Evolutionary conservation across 2,797 vertebrate genomes (phyloP).

Genomic region (Oceanodroma leucorhoa): DNA sequence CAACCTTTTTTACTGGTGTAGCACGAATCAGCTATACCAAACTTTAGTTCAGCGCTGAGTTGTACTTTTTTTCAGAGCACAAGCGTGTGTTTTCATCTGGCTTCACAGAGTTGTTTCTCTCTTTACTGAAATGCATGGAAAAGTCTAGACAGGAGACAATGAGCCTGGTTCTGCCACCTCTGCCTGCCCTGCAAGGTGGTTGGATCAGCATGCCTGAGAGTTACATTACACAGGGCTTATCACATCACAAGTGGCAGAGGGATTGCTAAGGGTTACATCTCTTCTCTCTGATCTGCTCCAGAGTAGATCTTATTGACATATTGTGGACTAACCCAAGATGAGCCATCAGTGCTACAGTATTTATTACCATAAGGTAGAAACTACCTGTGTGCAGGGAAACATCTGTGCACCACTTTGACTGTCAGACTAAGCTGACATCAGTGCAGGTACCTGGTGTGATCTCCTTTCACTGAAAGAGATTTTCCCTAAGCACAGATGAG

Average conservation of each 20-base stretch:
- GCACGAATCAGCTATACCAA: neutral
- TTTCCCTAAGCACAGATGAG: neutral
- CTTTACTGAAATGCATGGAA: neutral
- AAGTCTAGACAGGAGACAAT: neutral
- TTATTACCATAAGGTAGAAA: neutral
- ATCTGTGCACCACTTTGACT: neutral
- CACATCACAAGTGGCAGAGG: neutral
- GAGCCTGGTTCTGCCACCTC: neutral
- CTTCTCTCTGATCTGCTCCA: neutral
- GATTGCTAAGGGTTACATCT: neutral
- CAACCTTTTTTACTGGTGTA: neutral
- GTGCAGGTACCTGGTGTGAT: neutral
- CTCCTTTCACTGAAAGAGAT: neutral
- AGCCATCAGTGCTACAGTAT: neutral
- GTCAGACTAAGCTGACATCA: neutral
- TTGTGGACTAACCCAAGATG: neutral
- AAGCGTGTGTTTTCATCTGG: neutral
- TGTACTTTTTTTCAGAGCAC: neutral
- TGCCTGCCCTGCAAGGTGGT: neutral
- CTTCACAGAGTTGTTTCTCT: neutral
- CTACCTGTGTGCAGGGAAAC: rapidly evolving
- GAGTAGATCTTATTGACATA: neutral
- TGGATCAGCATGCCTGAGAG: neutral
- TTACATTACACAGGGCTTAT: neutral
- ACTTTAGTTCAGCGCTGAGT: neutral